Percentiles rank a stretch among this genome's conserved stretches.
phyloP scores from a whole-genome alignment of 2,113 vertebrate species.

The Lepus europaeus region DNA sequence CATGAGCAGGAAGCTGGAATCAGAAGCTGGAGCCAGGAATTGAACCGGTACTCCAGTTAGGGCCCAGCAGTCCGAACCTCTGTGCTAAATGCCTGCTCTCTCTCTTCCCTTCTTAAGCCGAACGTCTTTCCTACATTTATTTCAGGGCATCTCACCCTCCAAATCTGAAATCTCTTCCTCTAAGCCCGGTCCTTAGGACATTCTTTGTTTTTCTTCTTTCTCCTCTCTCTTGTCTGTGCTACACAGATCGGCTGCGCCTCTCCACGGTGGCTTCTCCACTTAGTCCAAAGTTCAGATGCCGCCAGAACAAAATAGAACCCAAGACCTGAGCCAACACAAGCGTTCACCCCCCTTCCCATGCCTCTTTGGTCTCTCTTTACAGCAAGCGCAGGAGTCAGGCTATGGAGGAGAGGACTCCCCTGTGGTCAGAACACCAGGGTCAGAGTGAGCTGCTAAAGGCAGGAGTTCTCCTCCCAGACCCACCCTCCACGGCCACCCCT shows the following conservation, averaged over 20 bases:
- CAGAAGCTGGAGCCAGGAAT: too few relatives aligned
- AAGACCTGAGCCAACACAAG: background rate
- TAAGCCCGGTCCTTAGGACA: background rate
- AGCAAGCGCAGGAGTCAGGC: background rate
- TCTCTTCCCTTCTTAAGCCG: too few relatives aligned
- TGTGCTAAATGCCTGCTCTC: too few relatives aligned
- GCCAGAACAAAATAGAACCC: background rate
- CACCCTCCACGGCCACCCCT: background rate
- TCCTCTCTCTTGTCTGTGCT: background rate
- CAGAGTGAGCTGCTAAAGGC: background rate
- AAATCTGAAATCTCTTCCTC: background rate
- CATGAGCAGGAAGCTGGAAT: too few relatives aligned
- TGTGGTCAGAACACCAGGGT: background rate
- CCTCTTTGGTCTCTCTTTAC: background rate
- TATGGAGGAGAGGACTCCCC: background rate
- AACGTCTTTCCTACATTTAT: background rate
- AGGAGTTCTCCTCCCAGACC: background rate
- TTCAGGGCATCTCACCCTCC: background rate
- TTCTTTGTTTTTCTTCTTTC: background rate
- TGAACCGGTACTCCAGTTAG: too few relatives aligned
- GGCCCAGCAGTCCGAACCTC: too few relatives aligned
- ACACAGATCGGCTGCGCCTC: background rate
- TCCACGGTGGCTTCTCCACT: background rate
- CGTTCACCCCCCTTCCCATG: background rate
- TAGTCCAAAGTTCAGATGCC: background rate